phyloP scores from a whole-genome alignment of 2,113 vertebrate genomes.

The Epinephelus cyanopodus region DNA sequence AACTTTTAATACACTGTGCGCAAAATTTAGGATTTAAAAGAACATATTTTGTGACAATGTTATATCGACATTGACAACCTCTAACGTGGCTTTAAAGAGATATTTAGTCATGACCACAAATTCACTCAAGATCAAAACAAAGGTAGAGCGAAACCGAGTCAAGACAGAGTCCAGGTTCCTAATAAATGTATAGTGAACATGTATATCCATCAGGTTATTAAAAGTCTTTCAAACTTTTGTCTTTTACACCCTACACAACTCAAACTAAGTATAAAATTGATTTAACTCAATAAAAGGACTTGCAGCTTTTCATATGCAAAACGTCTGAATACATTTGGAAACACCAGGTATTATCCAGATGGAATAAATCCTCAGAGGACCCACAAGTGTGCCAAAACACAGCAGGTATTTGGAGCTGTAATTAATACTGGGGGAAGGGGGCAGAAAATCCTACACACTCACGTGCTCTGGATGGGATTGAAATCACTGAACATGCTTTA shows the following conservation, averaged over 20 bases:
- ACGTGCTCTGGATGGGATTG: background rate
- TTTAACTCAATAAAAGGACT: background rate
- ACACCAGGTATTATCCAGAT: slow-evolving; percentile 10
- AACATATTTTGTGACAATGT: too few relatives aligned
- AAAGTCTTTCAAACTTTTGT: background rate
- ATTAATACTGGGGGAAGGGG: slow-evolving; percentile 22
- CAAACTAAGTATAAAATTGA: background rate
- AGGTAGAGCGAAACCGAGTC: too few relatives aligned
- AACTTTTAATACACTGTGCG: too few relatives aligned
- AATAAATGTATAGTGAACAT: background rate
- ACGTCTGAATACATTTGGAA: slow-evolving; percentile 7
- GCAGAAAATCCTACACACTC: background rate
- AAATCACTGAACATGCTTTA: slow-evolving; percentile 19
- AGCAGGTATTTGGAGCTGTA: slow-evolving; percentile 36
- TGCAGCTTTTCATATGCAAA: slow-evolving; percentile 12
- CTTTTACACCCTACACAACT: background rate
- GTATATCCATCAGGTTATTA: background rate
- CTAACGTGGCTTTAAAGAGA: too few relatives aligned
- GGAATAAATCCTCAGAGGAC: slow-evolving; percentile 19
- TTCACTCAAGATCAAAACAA: too few relatives aligned
- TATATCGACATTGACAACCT: too few relatives aligned
- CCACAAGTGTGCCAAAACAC: slow-evolving; percentile 22
- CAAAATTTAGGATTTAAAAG: too few relatives aligned
- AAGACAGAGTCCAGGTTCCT: too few relatives aligned
- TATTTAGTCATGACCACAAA: too few relatives aligned